A percentile compares a stretch with the other conserved stretches of the same genome.
These are phyloP conservation scores for Lepetodrilus schrolli DNA, from an alignment of 2,888 invertebrate species.

Conservation along the genomic window DNA sequence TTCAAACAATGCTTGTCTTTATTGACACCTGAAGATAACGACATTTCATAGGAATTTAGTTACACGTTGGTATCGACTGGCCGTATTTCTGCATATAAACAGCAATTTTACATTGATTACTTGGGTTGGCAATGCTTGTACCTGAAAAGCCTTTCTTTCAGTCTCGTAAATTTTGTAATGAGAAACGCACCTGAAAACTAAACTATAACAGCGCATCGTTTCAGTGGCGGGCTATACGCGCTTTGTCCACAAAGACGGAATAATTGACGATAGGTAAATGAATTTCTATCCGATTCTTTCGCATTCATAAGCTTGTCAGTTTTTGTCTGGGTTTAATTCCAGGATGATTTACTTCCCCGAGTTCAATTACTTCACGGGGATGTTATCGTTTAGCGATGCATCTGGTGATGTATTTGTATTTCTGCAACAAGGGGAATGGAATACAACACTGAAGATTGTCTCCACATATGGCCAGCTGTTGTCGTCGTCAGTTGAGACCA, in stretches of 20 bases:
- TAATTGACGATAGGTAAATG: neutral
- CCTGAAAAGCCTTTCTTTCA: neutral
- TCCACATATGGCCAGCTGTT: too few species aligned
- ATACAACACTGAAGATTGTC: too few species aligned
- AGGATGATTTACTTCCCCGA: neutral
- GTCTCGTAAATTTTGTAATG: neutral
- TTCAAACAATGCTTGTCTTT: neutral
- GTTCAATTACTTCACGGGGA: neutral
- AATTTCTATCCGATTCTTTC: neutral
- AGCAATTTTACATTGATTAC: conserved; percentile 8
- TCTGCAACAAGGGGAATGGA: too few species aligned
- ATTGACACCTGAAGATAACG: conserved; percentile 5
- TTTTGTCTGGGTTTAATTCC: neutral
- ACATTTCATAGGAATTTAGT: conserved; percentile 16
- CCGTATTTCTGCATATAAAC: neutral
- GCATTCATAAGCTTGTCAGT: neutral
- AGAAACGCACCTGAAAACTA: conserved; percentile 11
- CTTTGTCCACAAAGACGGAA: neutral
- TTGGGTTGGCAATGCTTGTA: neutral
- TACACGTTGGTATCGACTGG: conserved; percentile 1
- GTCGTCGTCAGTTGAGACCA: too few species aligned
- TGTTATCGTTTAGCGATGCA: too few species aligned
- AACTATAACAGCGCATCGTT: too few species aligned
- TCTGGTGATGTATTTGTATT: too few species aligned
- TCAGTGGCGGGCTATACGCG: neutral